A percentile compares a stretch with the other conserved stretches of the same genome.
Evolutionary conservation across 2,113 vertebrate species (phyloP).

Genomic region (Penelope pileata): DNA sequence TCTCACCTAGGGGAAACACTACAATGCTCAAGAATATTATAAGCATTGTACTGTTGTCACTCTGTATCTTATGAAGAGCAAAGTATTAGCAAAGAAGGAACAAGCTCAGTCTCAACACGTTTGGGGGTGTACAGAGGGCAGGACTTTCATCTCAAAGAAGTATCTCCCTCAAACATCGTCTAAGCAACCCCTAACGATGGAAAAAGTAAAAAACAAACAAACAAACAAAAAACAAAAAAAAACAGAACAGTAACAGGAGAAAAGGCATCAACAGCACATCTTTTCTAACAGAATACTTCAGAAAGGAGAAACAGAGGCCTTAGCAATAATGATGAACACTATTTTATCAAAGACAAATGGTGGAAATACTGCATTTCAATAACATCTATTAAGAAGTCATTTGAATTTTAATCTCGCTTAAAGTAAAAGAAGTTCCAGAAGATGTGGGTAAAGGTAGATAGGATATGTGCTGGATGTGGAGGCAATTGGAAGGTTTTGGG

Average conservation of each 20-base stretch:
- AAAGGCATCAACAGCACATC: conserved; percentile 1
- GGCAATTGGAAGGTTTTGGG: not conserved
- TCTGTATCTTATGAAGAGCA: not conserved
- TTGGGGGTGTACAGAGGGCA: not conserved
- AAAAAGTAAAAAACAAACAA: not conserved
- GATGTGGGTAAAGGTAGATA: conserved; percentile 5
- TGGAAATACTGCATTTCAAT: conserved; percentile 38
- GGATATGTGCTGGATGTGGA: not conserved
- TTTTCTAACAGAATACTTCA: conserved; percentile 22
- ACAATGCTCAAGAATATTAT: not conserved
- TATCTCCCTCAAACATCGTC: not conserved
- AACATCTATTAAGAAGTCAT: conserved; percentile 53
- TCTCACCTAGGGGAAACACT: not conserved
- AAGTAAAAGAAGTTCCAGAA: conserved; percentile 36
- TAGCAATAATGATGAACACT: conserved; percentile 31
- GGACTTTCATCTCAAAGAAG: not conserved
- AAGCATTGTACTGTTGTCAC: not conserved
- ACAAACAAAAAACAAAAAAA: not conserved
- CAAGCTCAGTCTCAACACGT: not conserved
- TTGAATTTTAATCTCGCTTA: conserved; percentile 65
- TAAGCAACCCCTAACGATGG: not conserved
- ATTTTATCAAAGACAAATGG: conserved; percentile 56
- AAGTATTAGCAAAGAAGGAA: not conserved
- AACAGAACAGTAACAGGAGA: not conserved
- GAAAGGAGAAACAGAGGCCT: conserved; percentile 16